A percentile compares a stretch with the other conserved stretches of the same genome.
Evolutionary conservation across 2,113 vertebrate species (phyloP).

Genomic region (Rostratula benghalensis): DNA sequence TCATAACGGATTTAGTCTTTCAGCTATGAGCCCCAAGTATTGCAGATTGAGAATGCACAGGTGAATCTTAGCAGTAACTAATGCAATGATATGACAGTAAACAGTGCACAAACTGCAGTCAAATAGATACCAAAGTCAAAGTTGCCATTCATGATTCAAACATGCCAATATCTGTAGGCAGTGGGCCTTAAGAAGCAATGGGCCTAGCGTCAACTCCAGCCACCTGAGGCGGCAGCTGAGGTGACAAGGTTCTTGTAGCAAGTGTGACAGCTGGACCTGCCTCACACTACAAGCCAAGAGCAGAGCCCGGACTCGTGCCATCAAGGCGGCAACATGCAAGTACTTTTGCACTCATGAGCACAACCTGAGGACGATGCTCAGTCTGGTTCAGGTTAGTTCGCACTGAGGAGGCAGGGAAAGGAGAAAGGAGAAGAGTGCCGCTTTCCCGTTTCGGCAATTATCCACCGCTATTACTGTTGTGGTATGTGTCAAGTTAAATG

Average conservation of each 20-base stretch:
- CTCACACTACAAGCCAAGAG: not conserved
- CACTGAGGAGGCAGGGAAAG: not conserved
- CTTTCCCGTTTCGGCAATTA: not conserved
- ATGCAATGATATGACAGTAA: not conserved
- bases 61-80: not conserved
- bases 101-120: not conserved
- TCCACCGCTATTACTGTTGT: not conserved
- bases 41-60: not conserved
- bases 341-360: not conserved
- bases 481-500: not conserved
- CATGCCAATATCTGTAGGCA: not conserved
- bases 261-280: not conserved
- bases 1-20: not conserved
- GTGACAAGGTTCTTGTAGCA: rapidly evolving
- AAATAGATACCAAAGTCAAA: not conserved
- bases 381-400: not conserved
- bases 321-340: too few species aligned
- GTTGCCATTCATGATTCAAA: not conserved
- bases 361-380: not conserved
- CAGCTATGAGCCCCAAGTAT: not conserved
- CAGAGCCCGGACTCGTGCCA: not conserved
- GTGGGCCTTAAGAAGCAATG: not conserved
- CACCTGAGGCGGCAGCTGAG: not conserved
- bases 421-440: not conserved
- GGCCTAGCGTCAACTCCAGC: not conserved